These are phyloP conservation scores for Gallinago paraguaiae DNA, from an alignment of 2,113 vertebrate genomes.

Conservation along the genomic window DNA sequence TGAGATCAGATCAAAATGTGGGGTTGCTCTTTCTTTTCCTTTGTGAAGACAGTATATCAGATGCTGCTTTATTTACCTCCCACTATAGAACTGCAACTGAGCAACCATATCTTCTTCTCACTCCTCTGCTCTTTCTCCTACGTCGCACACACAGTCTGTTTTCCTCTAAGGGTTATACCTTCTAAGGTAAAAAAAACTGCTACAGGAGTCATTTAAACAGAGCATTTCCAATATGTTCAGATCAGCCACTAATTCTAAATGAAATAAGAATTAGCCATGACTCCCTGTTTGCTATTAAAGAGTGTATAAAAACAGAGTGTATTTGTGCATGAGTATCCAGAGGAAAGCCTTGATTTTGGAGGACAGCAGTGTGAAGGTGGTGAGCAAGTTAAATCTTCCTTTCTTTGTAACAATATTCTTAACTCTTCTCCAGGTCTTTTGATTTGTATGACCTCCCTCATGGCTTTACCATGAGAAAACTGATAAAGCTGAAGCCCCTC, in stretches of 20 bases:
- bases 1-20: not conserved
- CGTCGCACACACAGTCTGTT: not conserved
- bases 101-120: not conserved
- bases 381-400: not conserved
- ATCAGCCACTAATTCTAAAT: not conserved
- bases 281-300: not conserved
- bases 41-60: not conserved
- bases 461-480: not conserved
- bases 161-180: not conserved
- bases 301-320: not conserved
- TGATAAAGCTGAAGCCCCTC: not conserved
- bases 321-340: not conserved
- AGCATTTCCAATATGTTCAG: not conserved
- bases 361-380: not conserved
- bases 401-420: not conserved
- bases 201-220: not conserved
- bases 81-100: rapidly evolving
- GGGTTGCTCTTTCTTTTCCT: not conserved
- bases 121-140: not conserved
- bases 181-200: not conserved
- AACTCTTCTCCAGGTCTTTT: not conserved
- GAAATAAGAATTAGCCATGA: not conserved
- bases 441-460: not conserved
- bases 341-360: not conserved
- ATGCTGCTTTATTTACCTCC: not conserved